Percentiles rank a stretch among this genome's conserved stretches.
These are phyloP conservation scores for Anthophora plumipes DNA, from an alignment of 2,888 invertebrate genomes.

Conservation along the genomic window DNA sequence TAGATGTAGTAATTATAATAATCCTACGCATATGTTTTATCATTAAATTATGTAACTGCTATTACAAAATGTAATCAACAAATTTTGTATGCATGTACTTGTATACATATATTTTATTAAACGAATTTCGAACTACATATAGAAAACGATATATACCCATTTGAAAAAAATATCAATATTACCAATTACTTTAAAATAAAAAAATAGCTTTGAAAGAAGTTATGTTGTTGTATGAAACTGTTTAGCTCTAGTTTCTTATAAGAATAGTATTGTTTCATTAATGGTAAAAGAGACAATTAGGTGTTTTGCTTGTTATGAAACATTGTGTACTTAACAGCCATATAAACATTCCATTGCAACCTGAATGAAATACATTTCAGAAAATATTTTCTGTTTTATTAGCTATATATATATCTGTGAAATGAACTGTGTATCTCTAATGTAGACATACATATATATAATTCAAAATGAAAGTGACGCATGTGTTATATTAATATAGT, in stretches of 20 bases:
- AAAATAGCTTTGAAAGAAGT: neutral
- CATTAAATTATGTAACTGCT: neutral
- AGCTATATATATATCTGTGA: neutral
- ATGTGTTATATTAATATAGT: conserved; percentile 25
- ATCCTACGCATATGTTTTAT: neutral
- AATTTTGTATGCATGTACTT: neutral
- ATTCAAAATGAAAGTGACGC: neutral
- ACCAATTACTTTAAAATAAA: neutral
- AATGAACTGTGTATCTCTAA: conserved; percentile 7
- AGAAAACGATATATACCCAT: neutral
- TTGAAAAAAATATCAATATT: neutral
- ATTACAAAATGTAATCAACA: neutral
- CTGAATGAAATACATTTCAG: conserved; percentile 25
- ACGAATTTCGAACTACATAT: neutral
- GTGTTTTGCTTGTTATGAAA: neutral
- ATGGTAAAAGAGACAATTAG: conserved; percentile 3
- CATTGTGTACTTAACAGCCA: neutral
- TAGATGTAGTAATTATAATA: neutral
- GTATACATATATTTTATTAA: neutral
- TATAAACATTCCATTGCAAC: conserved; percentile 8
- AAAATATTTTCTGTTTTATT: conserved; percentile 4
- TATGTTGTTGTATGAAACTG: neutral
- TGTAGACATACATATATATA: neutral
- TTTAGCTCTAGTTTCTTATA: neutral
- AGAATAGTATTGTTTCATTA: neutral